Evolutionary conservation across 2,888 invertebrate species (phyloP).

Genomic region (Halocaridina rubra): DNA sequence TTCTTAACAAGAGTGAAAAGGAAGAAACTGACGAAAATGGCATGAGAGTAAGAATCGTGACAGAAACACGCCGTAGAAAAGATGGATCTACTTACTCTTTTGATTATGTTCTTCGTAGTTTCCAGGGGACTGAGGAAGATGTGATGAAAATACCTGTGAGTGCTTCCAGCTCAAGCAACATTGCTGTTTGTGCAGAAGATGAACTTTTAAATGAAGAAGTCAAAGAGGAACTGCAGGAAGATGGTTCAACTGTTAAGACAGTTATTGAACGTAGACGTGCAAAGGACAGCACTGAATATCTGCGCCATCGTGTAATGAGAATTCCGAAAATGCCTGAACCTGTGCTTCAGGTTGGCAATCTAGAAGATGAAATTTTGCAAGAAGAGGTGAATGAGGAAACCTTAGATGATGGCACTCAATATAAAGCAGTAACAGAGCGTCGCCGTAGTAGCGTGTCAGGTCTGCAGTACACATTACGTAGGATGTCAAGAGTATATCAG

Average conservation of each 20-base stretch:
- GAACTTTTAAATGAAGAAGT: conserved; percentile 61
- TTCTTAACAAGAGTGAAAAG: conserved; percentile 51
- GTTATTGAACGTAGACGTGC: conserved; percentile 59
- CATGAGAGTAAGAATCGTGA: conserved; percentile 47
- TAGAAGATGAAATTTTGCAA: conserved; percentile 57
- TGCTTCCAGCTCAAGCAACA: conserved; percentile 36
- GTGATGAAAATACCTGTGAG: conserved; percentile 47
- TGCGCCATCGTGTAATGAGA: conserved; percentile 62
- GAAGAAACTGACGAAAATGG: conserved; percentile 55
- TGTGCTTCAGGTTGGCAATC: conserved; percentile 52
- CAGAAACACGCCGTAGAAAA: conserved; percentile 56
- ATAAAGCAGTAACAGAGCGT: conserved; percentile 56
- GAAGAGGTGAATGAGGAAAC: conserved; percentile 59
- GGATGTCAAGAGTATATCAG: conserved; percentile 56
- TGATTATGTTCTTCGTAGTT: conserved; percentile 58
- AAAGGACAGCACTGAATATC: conserved; percentile 61
- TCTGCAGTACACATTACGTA: conserved; percentile 61
- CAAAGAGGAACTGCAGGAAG: conserved; percentile 57
- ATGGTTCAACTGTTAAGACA: conserved; percentile 58
- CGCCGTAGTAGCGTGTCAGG: conserved; percentile 61
- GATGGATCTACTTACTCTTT: conserved; percentile 62
- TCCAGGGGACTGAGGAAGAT: conserved; percentile 56
- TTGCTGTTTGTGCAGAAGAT: conserved; percentile 60
- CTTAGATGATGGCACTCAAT: conserved; percentile 52
- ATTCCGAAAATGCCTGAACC: conserved; percentile 63